Base-by-base conservation (phyloP, 2,113 vertebrate genomes). In the Cinclus cinclus region DNA sequence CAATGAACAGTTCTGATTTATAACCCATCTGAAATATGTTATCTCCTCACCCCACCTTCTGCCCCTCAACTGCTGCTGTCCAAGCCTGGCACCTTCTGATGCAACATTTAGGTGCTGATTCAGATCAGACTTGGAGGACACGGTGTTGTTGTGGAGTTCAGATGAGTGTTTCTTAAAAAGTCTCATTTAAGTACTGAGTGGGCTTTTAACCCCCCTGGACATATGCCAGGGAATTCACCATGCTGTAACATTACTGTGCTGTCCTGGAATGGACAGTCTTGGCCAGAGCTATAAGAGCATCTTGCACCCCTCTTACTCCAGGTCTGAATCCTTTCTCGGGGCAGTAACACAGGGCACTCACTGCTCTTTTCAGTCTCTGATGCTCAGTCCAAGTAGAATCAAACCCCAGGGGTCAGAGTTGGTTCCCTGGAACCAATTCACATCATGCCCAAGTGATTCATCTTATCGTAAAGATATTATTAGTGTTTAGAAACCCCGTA, bases 71-170 rank as follows among this genome's bases (percentile, higher is more conserved):
- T 89, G 91, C 76, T 56, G 1, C 80, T 70, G 47, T 49, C 24
- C 41, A 23, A 95, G 83, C 47, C 73, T 63, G 73, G 76, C 47
- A 70, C 69, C 79, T 89, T 95, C 93, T 96, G 92, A 78, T 90
- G 83, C 68, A 83, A 81, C 30, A 10, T 64, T 50, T 15, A 49
- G 56, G 60, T 78, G 83, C 83, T 92, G 83, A 64, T 94, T 92
- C 86, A 92, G 90, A 56, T n/a, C 30, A 47, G 73, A 1, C 49
- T 83, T 13, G 4, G 33, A 77, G 55, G 42, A 39, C 39, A 8
- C 3, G 21, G 31, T 56, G 37, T 27, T 1, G 0, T 6, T 53
- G 62, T 10, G 9, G 52, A 44, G 42, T 33, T 70, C 39, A 83
- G 50, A 14, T 42, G 44, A 6, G 5, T 27, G 28, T 39, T 84